Percentiles rank a stretch among this genome's conserved stretches.
Conservation (phyloP, 2,113 vertebrate species). For the Falco punctatus region DNA sequence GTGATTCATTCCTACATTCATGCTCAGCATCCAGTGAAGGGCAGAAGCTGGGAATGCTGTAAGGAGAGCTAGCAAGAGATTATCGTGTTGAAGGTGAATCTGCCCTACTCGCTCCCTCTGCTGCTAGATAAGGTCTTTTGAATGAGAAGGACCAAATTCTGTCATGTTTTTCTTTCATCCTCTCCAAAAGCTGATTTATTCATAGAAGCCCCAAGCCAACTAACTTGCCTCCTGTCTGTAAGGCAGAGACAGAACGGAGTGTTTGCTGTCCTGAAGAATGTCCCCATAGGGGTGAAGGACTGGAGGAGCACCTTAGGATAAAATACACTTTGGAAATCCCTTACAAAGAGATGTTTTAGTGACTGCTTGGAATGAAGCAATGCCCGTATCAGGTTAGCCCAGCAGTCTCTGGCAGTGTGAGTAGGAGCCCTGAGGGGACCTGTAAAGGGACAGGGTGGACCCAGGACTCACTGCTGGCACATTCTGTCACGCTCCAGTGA, state of each 20-base stretch:
- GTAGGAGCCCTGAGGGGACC: not conserved
- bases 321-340: constrained; percentile 44
- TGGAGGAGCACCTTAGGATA: constrained; percentile 21
- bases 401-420: not conserved
- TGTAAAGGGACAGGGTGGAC: constrained; percentile 7
- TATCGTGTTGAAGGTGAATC: constrained; percentile 67
- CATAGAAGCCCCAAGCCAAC: not conserved
- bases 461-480: constrained; percentile 2
- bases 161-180: constrained; percentile 11
- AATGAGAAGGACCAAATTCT: constrained; percentile 40
- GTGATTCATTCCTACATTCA: constrained; percentile 71
- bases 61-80: constrained; percentile 64
- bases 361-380: constrained; percentile 25
- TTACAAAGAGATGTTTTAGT: constrained; percentile 49
- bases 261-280: not conserved
- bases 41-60: constrained; percentile 65
- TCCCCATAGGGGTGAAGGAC: not conserved
- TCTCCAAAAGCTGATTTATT: constrained; percentile 18
- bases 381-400: constrained; percentile 45
- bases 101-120: constrained; percentile 47
- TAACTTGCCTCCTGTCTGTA: not conserved
- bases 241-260: not conserved
- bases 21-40: constrained; percentile 67
- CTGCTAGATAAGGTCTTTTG: constrained; percentile 52
- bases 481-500: constrained; percentile 5